Conservation (phyloP, 1,140 invertebrate species). For the Hyles vespertilio region DNA sequence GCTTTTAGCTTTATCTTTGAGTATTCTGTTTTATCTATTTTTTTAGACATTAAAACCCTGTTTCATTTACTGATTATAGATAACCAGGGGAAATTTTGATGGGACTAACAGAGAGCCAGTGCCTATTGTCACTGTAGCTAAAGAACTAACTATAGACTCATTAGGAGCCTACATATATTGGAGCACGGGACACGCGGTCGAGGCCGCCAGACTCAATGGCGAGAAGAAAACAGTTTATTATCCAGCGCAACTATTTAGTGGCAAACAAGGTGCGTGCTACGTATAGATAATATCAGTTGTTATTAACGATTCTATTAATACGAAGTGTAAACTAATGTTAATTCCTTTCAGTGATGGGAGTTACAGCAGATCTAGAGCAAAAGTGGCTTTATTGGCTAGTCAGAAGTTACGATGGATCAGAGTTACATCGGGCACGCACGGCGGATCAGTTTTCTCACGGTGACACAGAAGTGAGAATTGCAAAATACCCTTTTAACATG, state of each 20-base stretch:
- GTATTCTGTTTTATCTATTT: too few species aligned
- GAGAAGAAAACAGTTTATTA: conserved; percentile 84
- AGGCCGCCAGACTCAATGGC: conserved; percentile 87
- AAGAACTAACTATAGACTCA: conserved; percentile 89
- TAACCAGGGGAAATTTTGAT: conserved; percentile 62
- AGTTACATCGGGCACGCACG: conserved; percentile 81
- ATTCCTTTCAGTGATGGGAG: conserved; percentile 82
- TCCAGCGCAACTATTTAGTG: conserved; percentile 84
- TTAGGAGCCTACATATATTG: conserved; percentile 90
- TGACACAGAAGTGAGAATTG: conserved; percentile 42
- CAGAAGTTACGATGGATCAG: conserved; percentile 83
- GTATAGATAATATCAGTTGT: not conserved
- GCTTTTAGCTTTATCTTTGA: too few species aligned
- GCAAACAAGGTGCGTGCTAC: conserved; percentile 80
- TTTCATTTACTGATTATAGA: conserved; percentile 29
- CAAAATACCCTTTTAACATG: not conserved
- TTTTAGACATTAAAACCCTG: not conserved
- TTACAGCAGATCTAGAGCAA: conserved; percentile 86
- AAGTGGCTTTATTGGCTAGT: conserved; percentile 88
- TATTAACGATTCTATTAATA: too few species aligned
- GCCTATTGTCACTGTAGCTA: conserved; percentile 85
- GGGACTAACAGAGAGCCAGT: conserved; percentile 81
- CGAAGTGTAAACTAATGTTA: conserved; percentile 7
- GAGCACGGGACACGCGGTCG: conserved; percentile 88
- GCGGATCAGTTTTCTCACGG: conserved; percentile 72